Evolutionary conservation across 2,888 invertebrate genomes (phyloP), one percentile per base, ranked within the genome.

Genomic region (Caenorhabditis macrosperma): DNA sequence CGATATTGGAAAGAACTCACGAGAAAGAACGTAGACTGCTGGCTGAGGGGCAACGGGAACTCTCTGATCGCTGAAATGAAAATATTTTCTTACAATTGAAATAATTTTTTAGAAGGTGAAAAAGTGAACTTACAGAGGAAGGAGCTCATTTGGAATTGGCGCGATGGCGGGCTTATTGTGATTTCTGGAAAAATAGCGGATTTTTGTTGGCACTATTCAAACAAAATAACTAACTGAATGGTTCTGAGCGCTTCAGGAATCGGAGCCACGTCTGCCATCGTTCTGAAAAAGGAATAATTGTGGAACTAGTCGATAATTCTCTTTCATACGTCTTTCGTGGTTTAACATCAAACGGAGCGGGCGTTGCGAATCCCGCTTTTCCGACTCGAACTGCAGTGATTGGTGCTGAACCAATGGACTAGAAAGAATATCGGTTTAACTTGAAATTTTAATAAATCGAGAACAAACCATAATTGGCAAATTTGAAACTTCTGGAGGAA

Each of bases 361-460:
- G 76, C 3, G 76, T 76, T 3, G 22, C 9, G 41, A 76, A 76
- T 12, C 76, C 76, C 7, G 61, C 61, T 48, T 68, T 76, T 48
- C 76, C 76, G 10, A 22, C 48, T 0, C 63, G 35, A 10, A 76
- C 17, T 9, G 52, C 17, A 6, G 30, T 30, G 20, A 46, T n/a
- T 20, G 44, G 10, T 0, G 68, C 0, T 1, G 15, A 33, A 22
- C 59, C 28, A 20, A 59, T 20, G 15, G 15, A 5, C 59, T 68
- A 50, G 26, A 50, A 67, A 20, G 20, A 24, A 12, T 1, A 20
- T 10, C 20, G 20, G 17, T 6, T 52, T 50, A n/a, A n/a, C n/a
- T 38, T 15, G 15, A 26, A 30, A 0, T 46, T 20, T 26, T 10
- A 50, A 54, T 17, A 54, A 9, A 20, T 6, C 12, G 15, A 22